phyloP scores from a whole-genome alignment of 2,888 invertebrate species.

The Gibbula magus region DNA sequence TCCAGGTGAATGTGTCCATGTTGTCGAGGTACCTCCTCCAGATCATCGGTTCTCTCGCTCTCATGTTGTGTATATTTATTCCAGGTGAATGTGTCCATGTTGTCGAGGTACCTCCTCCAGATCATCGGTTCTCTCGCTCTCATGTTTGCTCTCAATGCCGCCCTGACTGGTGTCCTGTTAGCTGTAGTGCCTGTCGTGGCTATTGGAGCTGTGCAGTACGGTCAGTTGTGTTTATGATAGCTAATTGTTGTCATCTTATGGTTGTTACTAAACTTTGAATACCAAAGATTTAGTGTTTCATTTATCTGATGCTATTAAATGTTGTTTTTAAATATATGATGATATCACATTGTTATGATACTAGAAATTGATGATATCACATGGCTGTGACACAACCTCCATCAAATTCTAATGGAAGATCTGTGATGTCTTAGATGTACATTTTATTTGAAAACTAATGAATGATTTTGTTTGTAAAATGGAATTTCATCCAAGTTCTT shows the following conservation, averaged over 20 bases:
- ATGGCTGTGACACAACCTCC: too few relatives aligned
- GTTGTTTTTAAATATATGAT: too few relatives aligned
- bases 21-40: conserved; percentile 65
- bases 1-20: conserved; percentile 74
- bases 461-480: too few relatives aligned
- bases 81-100: conserved; percentile 73
- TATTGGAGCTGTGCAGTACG: conserved; percentile 71
- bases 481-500: too few relatives aligned
- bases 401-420: too few relatives aligned
- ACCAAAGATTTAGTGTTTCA: too few relatives aligned
- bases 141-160: conserved; percentile 72
- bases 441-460: too few relatives aligned
- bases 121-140: conserved; percentile 70
- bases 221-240: conserved; percentile 44
- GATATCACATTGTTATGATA: too few relatives aligned
- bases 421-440: too few relatives aligned
- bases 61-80: conserved; percentile 64
- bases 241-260: background rate
- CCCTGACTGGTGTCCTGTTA: conserved; percentile 69
- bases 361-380: too few relatives aligned
- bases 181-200: conserved; percentile 71
- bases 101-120: conserved; percentile 66
- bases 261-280: background rate
- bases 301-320: too few relatives aligned
- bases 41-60: conserved; percentile 69